These are phyloP conservation scores for Quadroppia sp. DNA, from an alignment of 2,888 invertebrate species.

Conservation along the genomic window DNA sequence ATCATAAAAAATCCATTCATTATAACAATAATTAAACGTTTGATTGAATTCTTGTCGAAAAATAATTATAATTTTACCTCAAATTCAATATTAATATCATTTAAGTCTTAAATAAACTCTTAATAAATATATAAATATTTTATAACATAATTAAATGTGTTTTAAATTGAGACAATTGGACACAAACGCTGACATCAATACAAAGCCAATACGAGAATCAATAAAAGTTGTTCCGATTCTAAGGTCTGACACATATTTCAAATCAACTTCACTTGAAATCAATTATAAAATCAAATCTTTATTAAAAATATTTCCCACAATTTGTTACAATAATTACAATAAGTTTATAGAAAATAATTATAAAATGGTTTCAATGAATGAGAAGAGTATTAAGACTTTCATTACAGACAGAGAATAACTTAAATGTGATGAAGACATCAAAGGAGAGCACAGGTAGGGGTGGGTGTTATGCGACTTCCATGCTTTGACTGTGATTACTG, in stretches of 20 bases:
- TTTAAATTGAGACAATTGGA: no score
- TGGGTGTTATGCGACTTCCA: slow-evolving; percentile 1
- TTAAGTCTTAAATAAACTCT: no score
- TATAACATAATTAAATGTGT: no score
- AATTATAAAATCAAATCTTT: no score
- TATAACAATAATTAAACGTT: background rate
- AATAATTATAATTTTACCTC: background rate
- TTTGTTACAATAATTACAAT: background rate
- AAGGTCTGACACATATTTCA: no score
- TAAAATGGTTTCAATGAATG: background rate
- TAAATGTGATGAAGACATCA: background rate
- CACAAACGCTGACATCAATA: no score
- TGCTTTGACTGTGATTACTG: slow-evolving; percentile 21
- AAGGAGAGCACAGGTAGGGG: background rate
- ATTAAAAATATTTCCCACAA: no score
- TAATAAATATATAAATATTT: no score
- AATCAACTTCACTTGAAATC: no score
- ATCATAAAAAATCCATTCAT: background rate
- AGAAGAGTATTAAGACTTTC: background rate
- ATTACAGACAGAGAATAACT: no score
- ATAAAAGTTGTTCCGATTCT: no score
- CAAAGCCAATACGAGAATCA: no score
- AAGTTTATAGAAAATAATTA: background rate
- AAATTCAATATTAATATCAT: background rate
- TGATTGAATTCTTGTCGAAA: background rate